Evolutionary conservation across 1,140 invertebrate species (phyloP).

Genomic region (Sycophaga agraensis): DNA sequence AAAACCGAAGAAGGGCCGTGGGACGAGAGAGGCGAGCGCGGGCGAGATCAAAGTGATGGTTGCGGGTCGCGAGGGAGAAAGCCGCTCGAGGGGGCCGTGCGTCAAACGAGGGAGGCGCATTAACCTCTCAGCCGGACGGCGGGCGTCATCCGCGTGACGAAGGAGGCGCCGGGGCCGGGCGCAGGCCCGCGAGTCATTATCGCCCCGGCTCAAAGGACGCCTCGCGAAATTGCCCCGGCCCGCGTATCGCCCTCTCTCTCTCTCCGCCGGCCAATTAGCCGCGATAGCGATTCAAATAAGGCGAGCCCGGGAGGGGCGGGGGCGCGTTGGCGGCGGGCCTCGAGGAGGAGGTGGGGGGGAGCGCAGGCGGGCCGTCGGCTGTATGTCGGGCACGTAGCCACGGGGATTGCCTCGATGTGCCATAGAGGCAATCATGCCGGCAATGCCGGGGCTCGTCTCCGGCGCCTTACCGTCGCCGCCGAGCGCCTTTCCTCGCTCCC

Average conservation of each 20-base stretch:
- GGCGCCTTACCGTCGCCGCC: conserved; percentile 48
- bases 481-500: conserved; percentile 10
- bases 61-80: too few relatives aligned
- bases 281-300: conserved; percentile 41
- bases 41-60: too few relatives aligned
- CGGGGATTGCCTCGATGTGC: conserved; percentile 60
- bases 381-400: conserved; percentile 59
- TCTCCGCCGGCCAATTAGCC: conserved; percentile 42
- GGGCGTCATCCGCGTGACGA: neutral
- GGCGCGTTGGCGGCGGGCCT: neutral
- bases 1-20: too few relatives aligned
- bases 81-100: too few relatives aligned
- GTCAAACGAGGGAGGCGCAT: too few relatives aligned
- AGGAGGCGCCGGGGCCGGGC: too few relatives aligned
- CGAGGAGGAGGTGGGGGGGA: neutral
- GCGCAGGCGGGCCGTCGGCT: conserved; percentile 33
- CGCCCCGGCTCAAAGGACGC: too few relatives aligned
- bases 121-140: neutral
- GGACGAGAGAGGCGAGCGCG: too few relatives aligned
- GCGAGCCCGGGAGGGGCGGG: conserved; percentile 22
- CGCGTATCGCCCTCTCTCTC: too few relatives aligned
- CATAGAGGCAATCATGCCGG: conserved; percentile 60
- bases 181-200: too few relatives aligned
- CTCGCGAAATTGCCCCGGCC: too few relatives aligned
- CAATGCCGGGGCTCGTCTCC: conserved; percentile 57